These are phyloP conservation scores for Darevskia nairensis DNA, from an alignment of 2,797 vertebrate genomes.

Conservation along the genomic window DNA sequence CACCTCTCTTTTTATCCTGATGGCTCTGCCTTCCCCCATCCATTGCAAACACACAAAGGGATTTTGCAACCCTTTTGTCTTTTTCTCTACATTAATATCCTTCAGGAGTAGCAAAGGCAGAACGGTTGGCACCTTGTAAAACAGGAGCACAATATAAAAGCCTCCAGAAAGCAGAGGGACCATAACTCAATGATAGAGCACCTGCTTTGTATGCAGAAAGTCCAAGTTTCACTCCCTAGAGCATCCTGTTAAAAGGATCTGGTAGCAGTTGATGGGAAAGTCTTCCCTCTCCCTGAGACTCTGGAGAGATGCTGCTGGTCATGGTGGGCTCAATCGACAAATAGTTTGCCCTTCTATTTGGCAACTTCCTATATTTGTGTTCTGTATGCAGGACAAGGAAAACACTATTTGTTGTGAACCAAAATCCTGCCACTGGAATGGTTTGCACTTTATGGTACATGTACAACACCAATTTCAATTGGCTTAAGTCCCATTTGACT, in stretches of 20 bases:
- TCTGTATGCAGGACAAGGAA: not conserved
- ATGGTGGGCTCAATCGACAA: not conserved
- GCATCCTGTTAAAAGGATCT: not conserved
- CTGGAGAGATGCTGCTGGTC: no score
- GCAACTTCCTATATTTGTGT: not conserved
- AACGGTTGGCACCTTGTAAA: not conserved
- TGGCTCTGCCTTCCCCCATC: not conserved
- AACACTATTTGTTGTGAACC: not conserved
- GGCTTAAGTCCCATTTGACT: not conserved
- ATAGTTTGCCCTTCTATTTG: not conserved
- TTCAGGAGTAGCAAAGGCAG: not conserved
- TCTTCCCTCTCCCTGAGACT: not conserved
- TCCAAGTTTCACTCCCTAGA: not conserved
- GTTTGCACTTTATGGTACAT: not conserved
- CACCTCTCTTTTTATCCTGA: not conserved
- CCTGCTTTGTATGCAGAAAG: not conserved
- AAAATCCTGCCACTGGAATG: not conserved
- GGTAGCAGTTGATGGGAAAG: not conserved
- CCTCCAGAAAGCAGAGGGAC: not conserved
- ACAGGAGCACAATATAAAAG: not conserved
- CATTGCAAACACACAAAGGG: no score
- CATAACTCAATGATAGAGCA: no score
- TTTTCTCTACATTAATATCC: not conserved
- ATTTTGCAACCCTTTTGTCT: not conserved
- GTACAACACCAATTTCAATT: not conserved